A percentile compares a stretch with the other conserved stretches of the same genome.
phyloP scores from a whole-genome alignment of 1,140 invertebrate species.

The Halesus radiatus region DNA sequence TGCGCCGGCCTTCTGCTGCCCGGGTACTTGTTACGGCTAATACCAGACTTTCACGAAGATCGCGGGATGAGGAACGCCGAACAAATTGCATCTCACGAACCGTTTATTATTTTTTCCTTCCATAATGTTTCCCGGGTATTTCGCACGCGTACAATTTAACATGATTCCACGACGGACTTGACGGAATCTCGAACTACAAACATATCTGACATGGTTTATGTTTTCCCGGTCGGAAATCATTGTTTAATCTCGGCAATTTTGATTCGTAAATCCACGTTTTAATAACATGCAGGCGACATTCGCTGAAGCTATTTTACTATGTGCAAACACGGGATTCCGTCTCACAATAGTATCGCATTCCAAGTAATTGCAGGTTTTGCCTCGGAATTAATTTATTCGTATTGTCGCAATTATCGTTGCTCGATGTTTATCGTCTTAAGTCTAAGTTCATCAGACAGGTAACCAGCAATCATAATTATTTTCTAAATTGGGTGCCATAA shows the following conservation, averaged over 20 bases:
- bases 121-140: slow-evolving; percentile 42
- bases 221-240: slow-evolving; percentile 9
- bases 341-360: slow-evolving; percentile 16
- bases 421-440: slow-evolving; percentile 8
- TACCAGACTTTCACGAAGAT: slow-evolving; percentile 44
- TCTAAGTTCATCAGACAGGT: not conserved
- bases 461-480: too few relatives aligned
- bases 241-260: slow-evolving; percentile 15
- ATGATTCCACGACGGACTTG: slow-evolving; percentile 38
- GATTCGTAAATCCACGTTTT: slow-evolving; percentile 26
- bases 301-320: not conserved
- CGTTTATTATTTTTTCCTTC: slow-evolving; percentile 51
- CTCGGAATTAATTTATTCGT: not conserved
- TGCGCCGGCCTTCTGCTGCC: slow-evolving; percentile 36
- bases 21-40: slow-evolving; percentile 34
- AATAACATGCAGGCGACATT: slow-evolving; percentile 15
- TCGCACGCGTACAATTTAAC: slow-evolving; percentile 49
- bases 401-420: slow-evolving; percentile 11
- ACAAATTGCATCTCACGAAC: slow-evolving; percentile 52
- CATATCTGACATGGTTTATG: slow-evolving; percentile 38
- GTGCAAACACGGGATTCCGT: not conserved
- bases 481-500: too few relatives aligned
- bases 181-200: slow-evolving; percentile 13
- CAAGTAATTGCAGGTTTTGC: slow-evolving; percentile 12
- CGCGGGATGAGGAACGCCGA: slow-evolving; percentile 45